These are phyloP conservation scores for Rattus rattus DNA, from an alignment of 2,113 vertebrate species.

Conservation along the genomic window DNA sequence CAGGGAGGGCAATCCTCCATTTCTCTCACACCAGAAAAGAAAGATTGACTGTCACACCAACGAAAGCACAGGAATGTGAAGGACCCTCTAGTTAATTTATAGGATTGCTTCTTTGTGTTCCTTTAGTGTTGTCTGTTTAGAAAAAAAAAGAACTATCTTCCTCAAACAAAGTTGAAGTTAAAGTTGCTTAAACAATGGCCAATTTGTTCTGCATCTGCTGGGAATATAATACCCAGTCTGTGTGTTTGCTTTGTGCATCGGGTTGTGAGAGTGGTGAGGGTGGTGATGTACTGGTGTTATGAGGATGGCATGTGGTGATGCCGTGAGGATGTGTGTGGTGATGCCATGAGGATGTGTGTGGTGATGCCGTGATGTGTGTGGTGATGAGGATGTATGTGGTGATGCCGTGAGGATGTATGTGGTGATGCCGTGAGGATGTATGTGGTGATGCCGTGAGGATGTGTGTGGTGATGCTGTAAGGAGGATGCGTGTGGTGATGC, in stretches of 20 bases:
- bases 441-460: too few species aligned
- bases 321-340: too few species aligned
- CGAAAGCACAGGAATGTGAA: background rate
- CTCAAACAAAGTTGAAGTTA: slow-evolving; percentile 20
- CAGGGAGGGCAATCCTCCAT: background rate
- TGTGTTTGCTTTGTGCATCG: background rate
- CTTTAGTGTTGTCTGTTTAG: slow-evolving; percentile 4
- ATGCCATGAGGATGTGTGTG: too few species aligned
- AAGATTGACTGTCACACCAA: background rate
- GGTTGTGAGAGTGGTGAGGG: background rate
- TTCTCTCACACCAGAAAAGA: background rate
- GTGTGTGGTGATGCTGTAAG: too few species aligned
- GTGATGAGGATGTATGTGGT: background rate
- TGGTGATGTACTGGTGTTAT: background rate
- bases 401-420: background rate
- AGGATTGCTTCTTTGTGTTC: slow-evolving; percentile 7
- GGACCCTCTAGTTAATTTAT: slow-evolving; percentile 33
- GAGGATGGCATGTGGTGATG: too few species aligned
- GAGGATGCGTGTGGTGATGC: too few species aligned
- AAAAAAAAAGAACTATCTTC: slow-evolving; percentile 47
- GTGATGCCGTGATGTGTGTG: too few species aligned
- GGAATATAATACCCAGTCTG: slow-evolving; percentile 24
- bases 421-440: too few species aligned
- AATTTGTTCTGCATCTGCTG: slow-evolving; percentile 50
- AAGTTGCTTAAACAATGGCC: slow-evolving; percentile 42